A percentile compares a stretch with the other conserved stretches of the same genome.
These are phyloP conservation scores for Pocillopora grandis DNA, from an alignment of 92 coral and sea anemone genomes.

Conservation along the genomic window DNA sequence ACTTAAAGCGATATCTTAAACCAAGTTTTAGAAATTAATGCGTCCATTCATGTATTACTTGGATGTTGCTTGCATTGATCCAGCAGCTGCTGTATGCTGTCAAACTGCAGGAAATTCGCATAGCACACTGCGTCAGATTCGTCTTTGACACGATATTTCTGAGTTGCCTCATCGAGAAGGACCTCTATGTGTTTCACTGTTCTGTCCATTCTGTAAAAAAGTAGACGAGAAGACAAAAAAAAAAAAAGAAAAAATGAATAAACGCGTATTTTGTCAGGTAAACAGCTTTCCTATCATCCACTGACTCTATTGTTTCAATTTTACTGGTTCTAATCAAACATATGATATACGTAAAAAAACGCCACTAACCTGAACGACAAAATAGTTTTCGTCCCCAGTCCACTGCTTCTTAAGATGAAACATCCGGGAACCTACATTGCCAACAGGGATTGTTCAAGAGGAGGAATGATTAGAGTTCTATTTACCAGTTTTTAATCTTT, in stretches of 20 bases:
- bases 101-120: constrained; percentile 87
- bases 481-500: no score
- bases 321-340: no score
- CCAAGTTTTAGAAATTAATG: not conserved
- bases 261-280: no score
- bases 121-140: constrained; percentile 81
- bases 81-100: constrained; percentile 77
- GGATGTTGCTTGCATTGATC: constrained; percentile 87
- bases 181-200: constrained; percentile 83
- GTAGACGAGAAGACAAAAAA: not conserved
- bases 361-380: constrained; percentile 70
- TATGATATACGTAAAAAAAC: not conserved
- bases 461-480: not conserved
- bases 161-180: constrained; percentile 67
- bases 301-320: no score
- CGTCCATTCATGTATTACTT: constrained; percentile 43
- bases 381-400: constrained; percentile 41
- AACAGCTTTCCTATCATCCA: not conserved
- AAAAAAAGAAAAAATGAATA: not conserved
- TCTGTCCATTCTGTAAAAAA: constrained; percentile 58
- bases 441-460: not conserved
- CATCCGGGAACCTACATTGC: constrained; percentile 68
- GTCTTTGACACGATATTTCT: constrained; percentile 75
- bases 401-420: constrained; percentile 59
- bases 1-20: not conserved